Conservation (phyloP, 2,888 invertebrate species). For the Eupithecia subfuscata region DNA sequence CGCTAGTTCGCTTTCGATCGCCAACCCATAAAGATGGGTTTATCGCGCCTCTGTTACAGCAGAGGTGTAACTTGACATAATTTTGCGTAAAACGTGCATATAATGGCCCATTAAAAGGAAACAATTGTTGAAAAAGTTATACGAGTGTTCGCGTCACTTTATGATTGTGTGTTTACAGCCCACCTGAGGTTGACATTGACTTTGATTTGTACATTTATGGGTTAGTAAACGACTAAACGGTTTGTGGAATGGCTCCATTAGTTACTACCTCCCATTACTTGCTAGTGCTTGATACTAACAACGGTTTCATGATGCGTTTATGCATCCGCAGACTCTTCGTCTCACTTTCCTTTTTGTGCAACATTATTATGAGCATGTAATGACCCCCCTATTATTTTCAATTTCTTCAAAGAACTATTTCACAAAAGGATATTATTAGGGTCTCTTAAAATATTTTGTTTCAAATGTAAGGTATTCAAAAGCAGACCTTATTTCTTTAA, state of each 20-base stretch:
- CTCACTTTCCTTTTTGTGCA: constrained; percentile 21
- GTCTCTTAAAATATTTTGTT: not conserved
- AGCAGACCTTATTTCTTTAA: constrained; percentile 59
- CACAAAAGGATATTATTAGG: constrained; percentile 30
- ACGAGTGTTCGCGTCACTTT: constrained; percentile 82
- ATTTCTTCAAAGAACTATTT: constrained; percentile 37
- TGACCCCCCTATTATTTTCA: constrained; percentile 38
- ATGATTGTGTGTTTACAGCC: constrained; percentile 82
- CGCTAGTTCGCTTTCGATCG: constrained; percentile 79
- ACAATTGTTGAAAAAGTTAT: constrained; percentile 84
- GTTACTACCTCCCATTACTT: constrained; percentile 42
- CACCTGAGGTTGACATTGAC: constrained; percentile 83
- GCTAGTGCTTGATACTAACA: constrained; percentile 41
- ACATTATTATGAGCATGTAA: constrained; percentile 15
- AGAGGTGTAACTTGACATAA: constrained; percentile 83
- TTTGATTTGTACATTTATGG: constrained; percentile 82
- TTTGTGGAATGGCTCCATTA: constrained; percentile 63
- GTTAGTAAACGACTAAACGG: constrained; percentile 75
- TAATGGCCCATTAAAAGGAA: constrained; percentile 83
- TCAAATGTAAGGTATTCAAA: constrained; percentile 33
- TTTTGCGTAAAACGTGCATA: constrained; percentile 83
- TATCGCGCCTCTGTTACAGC: constrained; percentile 79
- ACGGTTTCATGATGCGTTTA: constrained; percentile 42
- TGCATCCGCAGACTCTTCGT: constrained; percentile 11
- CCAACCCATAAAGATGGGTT: constrained; percentile 82